Percentiles rank a stretch among this genome's conserved stretches.
phyloP scores from a whole-genome alignment of 2,113 vertebrate species.

The Todiramphus chloris region DNA sequence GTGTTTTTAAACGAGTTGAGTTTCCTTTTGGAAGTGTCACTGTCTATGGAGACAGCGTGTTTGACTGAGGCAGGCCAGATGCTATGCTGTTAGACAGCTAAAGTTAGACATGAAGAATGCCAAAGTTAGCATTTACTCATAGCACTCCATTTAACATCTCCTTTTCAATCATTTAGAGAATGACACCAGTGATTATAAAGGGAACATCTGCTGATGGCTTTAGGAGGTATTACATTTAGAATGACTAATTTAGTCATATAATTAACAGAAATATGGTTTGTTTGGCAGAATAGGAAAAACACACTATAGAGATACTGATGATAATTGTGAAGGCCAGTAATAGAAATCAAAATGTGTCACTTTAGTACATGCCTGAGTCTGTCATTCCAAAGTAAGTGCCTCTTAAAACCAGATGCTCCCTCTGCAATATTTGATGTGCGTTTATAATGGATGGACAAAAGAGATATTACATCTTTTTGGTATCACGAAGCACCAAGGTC shows the following conservation, averaged over 20 bases:
- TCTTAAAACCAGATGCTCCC: slow-evolving; percentile 63
- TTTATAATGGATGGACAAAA: slow-evolving; percentile 8
- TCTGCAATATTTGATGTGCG: slow-evolving; percentile 17
- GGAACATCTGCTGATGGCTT: slow-evolving; percentile 68
- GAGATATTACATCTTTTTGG: neutral
- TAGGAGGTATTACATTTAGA: slow-evolving; percentile 61
- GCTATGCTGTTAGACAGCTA: neutral
- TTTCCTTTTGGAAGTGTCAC: neutral
- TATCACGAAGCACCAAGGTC: slow-evolving; percentile 23
- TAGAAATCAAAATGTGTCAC: slow-evolving; percentile 45
- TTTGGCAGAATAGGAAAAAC: slow-evolving; percentile 50
- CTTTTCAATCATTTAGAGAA: slow-evolving; percentile 25
- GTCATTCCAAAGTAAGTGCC: slow-evolving; percentile 49
- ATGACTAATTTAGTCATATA: slow-evolving; percentile 58
- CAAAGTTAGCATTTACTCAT: slow-evolving; percentile 17
- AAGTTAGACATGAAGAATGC: neutral
- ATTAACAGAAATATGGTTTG: slow-evolving; percentile 58
- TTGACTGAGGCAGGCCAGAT: neutral
- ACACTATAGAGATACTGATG: slow-evolving; percentile 46
- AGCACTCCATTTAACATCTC: neutral
- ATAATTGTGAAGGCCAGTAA: slow-evolving; percentile 55
- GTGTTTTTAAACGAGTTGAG: neutral
- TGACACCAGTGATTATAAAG: slow-evolving; percentile 30
- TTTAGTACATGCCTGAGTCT: slow-evolving; percentile 12
- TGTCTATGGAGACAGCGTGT: neutral